Conservation (phyloP, 92 coral and sea anemone species). For the Scolanthus callimorphus region DNA sequence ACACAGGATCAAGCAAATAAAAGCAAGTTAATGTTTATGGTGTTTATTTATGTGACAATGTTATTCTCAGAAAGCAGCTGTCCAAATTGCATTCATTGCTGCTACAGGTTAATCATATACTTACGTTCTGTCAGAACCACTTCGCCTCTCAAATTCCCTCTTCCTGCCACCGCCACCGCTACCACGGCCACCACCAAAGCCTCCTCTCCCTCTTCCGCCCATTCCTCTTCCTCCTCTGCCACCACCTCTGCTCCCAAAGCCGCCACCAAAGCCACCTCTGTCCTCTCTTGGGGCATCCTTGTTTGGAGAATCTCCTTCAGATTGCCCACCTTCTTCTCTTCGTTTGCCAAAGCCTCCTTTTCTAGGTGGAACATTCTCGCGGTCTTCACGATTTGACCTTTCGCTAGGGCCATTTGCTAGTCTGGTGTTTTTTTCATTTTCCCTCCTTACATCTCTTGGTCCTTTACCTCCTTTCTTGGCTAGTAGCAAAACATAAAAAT, state of each 20-base stretch:
- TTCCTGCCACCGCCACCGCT: slow-evolving; percentile 79
- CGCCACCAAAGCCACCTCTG: slow-evolving; percentile 57
- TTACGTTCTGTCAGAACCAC: slow-evolving; percentile 97
- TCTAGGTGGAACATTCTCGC: slow-evolving; percentile 72
- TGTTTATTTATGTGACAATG: too few relatives aligned
- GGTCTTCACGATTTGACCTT: slow-evolving; percentile 63
- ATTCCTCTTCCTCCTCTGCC: slow-evolving; percentile 74
- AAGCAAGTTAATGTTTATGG: not conserved
- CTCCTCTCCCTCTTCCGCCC: slow-evolving; percentile 80
- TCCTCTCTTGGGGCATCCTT: slow-evolving; percentile 58
- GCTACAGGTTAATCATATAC: slow-evolving; percentile 15
- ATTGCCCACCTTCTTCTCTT: slow-evolving; percentile 55
- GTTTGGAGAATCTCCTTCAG: slow-evolving; percentile 69
- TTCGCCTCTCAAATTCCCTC: slow-evolving; percentile 95
- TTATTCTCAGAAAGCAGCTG: too few relatives aligned
- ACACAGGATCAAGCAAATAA: too few relatives aligned
- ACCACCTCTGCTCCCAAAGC: slow-evolving; percentile 63
- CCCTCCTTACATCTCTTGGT: slow-evolving; percentile 82
- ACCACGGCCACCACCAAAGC: slow-evolving; percentile 61
- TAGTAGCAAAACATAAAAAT: not conserved
- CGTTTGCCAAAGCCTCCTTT: slow-evolving; percentile 74
- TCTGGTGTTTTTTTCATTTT: slow-evolving; percentile 91
- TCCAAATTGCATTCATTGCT: too few relatives aligned
- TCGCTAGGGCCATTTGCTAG: slow-evolving; percentile 84
- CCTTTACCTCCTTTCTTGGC: slow-evolving; percentile 67